Conservation (phyloP, 2,113 vertebrate genomes). For the Thamnaconus septentrionalis region DNA sequence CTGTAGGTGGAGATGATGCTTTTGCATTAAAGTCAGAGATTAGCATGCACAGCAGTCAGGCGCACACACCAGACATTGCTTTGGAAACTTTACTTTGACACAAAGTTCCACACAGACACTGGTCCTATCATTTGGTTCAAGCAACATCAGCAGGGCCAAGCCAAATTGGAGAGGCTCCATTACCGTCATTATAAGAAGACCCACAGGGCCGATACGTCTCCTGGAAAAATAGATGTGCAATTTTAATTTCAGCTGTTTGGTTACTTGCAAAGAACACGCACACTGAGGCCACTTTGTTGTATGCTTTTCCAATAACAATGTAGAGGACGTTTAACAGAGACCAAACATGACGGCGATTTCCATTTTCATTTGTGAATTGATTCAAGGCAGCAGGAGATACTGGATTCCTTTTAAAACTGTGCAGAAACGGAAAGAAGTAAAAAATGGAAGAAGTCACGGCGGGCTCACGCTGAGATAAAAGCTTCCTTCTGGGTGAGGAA, state of each 20-base stretch:
- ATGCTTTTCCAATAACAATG: neutral
- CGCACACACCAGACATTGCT: no score
- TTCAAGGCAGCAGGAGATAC: slow-evolving; percentile 21
- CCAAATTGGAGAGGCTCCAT: no score
- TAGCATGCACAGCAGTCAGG: no score
- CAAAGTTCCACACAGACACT: no score
- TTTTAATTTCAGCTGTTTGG: neutral
- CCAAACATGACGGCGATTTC: slow-evolving; percentile 22
- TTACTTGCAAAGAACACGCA: neutral
- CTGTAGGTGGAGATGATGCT: no score
- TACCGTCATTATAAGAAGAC: no score
- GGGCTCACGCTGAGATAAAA: slow-evolving; percentile 38
- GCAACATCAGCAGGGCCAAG: no score
- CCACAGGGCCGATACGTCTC: neutral
- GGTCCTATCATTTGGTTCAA: no score
- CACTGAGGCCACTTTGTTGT: slow-evolving; percentile 2
- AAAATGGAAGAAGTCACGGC: slow-evolving; percentile 34
- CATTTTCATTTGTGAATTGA: slow-evolving; percentile 30
- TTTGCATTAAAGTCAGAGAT: no score
- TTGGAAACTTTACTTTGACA: no score
- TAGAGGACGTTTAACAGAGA: neutral
- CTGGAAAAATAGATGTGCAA: neutral
- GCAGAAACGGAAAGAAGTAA: slow-evolving; percentile 9
- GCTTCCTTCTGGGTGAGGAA: slow-evolving; percentile 22
- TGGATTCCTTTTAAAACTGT: slow-evolving; percentile 2